Evolutionary conservation across 1,140 invertebrate species (phyloP), one percentile per base, ranked within the genome.

Genomic region (Drosophila subpulchrella): DNA sequence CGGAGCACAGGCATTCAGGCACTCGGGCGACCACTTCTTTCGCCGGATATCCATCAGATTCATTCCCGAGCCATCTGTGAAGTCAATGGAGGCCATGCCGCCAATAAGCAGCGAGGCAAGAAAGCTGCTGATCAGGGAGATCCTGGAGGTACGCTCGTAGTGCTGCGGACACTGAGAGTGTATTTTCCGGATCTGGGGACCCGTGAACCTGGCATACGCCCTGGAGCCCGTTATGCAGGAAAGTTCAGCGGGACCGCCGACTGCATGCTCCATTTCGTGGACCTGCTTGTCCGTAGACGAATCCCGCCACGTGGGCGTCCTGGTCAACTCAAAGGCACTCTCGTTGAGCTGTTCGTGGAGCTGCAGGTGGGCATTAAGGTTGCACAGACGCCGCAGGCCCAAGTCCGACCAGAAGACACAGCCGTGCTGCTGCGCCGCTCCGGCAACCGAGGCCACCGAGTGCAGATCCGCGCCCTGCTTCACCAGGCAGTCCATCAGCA

Each of bases 231-330:
- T 99, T 36, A 98, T 95, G 82, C 95, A 93, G 0, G 97, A 95
- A 74, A 99, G 93, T 93, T 95, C 95, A 94, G 96, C 92, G 46
- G 95, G 91, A 2, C 97, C 97, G 30, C 97, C 98, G 11, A 97
- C 93, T 24, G 93, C 93, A 13, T 95, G 93, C 91, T 99, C 97
- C 32, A 99, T 91, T 48, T 95, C 91, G 17, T 92, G 90, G 91
- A 97, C 98, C 75, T 98, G 95, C 47, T 93, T 90, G 0, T 94
- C 94, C 0, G 98, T 98, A 73, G 97, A 98, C 0, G 95, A 96
- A 92, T 99, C 98, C 97, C 98, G 97, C 98, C 98, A 99, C 11
- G 98, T 95, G 0, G 98, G 98, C n/a, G 97, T 96, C 53, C 96
- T 94, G 0, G 93, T 86, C 8, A 97, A 71, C 24, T 96, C 95